Base-by-base conservation (phyloP, 2,888 invertebrate genomes). In the Drosophila barbarae region DNA sequence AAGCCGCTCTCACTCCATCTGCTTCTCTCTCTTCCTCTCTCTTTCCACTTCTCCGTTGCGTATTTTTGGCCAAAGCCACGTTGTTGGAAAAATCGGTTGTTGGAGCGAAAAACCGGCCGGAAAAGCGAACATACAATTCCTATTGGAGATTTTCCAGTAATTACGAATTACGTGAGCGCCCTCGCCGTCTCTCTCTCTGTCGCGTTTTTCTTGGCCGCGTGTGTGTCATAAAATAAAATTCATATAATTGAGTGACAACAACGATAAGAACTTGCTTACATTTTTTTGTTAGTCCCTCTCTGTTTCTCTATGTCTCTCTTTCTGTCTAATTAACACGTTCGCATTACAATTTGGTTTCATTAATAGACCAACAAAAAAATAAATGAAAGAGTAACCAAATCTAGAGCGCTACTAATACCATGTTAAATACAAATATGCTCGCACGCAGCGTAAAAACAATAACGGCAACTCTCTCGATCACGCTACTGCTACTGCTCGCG, bases 291-390 rank as follows among this genome's bases (percentile, higher is more conserved):
- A 70, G 74, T 76, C 74, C 18, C 18, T 77, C 51, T 39, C 36
- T 32, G 42, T 1, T 30, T 67, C 49, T 41, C 18, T 9, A 28
- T 51, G 12, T 35, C 23, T 18, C 36, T 44, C 51, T 54, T 47
- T 52, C 60, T 53, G 47, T 73, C 63, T 73, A 78, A 84, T 82
- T 82, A 84, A 67, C 85, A 76, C 79, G 76, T 73, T 77, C 65
- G 61, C 65, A 72, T 82, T 78, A 72, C 77, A 78, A 76, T 84
- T 84, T 56, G 67, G 78, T 84, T 84, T 77, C 79, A 84, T 84
- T 82, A 84, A 79, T 76, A 76, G 73, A 56, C 63, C 36, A 34
- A 38, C 46, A 47, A 55, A 53, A 63, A 63, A 36, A 30, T 30
- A 68, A 42, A 41, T 44, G 38, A 42, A 46, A 60, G 36, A 56